Evolutionary conservation across 2,797 vertebrate species (phyloP), one percentile per base, ranked within the genome.

Genomic region (Lacerta bilineata): DNA sequence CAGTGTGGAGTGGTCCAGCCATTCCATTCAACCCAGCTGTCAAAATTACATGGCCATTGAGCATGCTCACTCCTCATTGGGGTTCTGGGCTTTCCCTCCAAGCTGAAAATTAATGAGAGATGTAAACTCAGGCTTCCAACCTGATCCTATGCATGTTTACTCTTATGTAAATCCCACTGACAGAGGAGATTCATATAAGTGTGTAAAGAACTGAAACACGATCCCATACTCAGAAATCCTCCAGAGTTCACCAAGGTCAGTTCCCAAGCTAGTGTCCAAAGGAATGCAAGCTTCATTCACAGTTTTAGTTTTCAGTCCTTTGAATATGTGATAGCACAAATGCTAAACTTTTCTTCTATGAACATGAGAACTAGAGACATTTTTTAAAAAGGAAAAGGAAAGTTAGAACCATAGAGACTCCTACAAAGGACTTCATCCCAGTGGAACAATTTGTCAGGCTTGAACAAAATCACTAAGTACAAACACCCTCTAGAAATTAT

Each of bases 361-460:
- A 75, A 39, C 17, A 8, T 23, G 36, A 75, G 36, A 11, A 18
- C 36, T 23, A 79, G 77, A 50, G 7, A 50, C 9, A 61, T 39
- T 33, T 9, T 80, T 39, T 23, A 6, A 64, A 36, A 43, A 18
- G 39, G 20, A 83, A 46, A 83, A 9, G 36, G 25, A 27, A 7
- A 46, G 7, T 59, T 64, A 55, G 23, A 50, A 84, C 27, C 29
- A 36, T 8, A 33, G 11, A n/a, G 13, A 84, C 41, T 18, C 25
- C 80, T n/a, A 7, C 23, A 10, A 75, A 59, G 33, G 20, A 83
- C 18, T 33, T 33, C 17, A 72, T 39, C 69, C 74, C 86, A 82
- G 85, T 82, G 17, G 85, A 90, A 84, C 88, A 87, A 90, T 55
- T 84, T 80, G 85, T 33, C 8, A 74, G 41, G 20, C 85, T 93